Percentiles rank a stretch among this genome's conserved stretches.
These are phyloP conservation scores for Diabrotica undecimpunctata DNA, from an alignment of 1,140 invertebrate genomes.

Conservation along the genomic window DNA sequence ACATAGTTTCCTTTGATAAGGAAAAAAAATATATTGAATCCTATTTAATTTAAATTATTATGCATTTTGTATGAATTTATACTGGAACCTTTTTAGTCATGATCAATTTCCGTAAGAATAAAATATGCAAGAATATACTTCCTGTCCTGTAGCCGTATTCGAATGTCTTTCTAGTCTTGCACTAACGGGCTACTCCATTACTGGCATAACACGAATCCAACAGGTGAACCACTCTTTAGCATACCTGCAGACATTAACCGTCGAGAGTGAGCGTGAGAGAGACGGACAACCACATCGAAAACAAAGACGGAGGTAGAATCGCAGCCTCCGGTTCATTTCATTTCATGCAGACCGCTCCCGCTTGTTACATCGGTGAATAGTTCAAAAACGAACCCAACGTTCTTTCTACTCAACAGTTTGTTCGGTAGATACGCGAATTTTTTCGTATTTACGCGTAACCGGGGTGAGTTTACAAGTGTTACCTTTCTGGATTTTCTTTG, in stretches of 20 bases:
- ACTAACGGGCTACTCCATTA: background rate
- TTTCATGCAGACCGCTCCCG: background rate
- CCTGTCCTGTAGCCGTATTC: too few relatives aligned
- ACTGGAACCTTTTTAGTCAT: too few relatives aligned
- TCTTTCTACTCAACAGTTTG: background rate
- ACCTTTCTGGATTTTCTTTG: background rate
- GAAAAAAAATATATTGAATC: too few relatives aligned
- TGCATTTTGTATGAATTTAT: too few relatives aligned
- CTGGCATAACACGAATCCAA: conserved; percentile 1
- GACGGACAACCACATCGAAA: background rate
- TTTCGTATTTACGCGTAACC: too few relatives aligned
- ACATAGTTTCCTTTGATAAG: too few relatives aligned
- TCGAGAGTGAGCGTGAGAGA: background rate
- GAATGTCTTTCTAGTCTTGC: background rate
- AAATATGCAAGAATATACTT: too few relatives aligned
- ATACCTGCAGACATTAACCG: background rate
- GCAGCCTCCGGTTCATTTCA: conserved; percentile 5
- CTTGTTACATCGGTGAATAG: background rate
- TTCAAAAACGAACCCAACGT: background rate
- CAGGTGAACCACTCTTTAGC: conserved; percentile 12
- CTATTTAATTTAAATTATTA: too few relatives aligned
- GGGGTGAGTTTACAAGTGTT: background rate
- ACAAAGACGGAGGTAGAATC: background rate
- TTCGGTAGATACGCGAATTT: too few relatives aligned
- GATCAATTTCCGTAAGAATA: too few relatives aligned